Evolutionary conservation across 2,888 invertebrate species (phyloP).

Genomic region (Allacma fusca): DNA sequence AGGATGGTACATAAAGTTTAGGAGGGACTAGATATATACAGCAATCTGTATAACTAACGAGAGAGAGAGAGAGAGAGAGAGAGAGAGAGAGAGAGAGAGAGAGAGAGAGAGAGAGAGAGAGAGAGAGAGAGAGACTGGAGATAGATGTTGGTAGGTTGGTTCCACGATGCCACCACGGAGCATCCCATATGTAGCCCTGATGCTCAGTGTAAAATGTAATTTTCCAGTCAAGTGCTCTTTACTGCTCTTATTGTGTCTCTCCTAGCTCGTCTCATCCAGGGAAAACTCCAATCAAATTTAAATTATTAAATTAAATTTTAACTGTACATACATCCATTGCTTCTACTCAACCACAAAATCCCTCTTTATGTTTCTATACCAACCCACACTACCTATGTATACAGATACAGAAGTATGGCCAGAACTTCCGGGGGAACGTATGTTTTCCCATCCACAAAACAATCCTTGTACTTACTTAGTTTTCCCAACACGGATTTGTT

Average conservation of each 20-base stretch:
- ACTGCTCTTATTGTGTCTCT: slow-evolving; percentile 43
- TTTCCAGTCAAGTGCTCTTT: slow-evolving; percentile 44
- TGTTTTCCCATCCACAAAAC: slow-evolving; percentile 6
- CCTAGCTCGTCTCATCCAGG: slow-evolving; percentile 33
- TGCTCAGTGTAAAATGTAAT: slow-evolving; percentile 40
- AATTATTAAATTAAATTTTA: slow-evolving; percentile 43
- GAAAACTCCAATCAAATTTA: slow-evolving; percentile 44
- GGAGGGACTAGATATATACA: no score
- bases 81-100: background rate
- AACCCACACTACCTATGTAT: background rate
- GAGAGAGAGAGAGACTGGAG: slow-evolving; percentile 2
- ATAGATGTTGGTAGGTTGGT: background rate
- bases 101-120: background rate
- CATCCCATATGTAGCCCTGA: slow-evolving; percentile 13
- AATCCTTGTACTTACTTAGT: slow-evolving; percentile 4
- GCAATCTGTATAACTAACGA: no score
- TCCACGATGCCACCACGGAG: slow-evolving; percentile 12
- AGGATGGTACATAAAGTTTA: no score
- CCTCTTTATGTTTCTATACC: background rate
- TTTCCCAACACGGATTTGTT: slow-evolving; percentile 14
- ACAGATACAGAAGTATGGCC: background rate
- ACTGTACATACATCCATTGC: slow-evolving; percentile 7
- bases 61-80: no score
- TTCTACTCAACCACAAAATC: slow-evolving; percentile 37
- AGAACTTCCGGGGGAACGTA: no score